Percentiles rank a stretch among this genome's conserved stretches.
phyloP scores from a whole-genome alignment of 2,113 vertebrate species.

The Candoia aspera region DNA sequence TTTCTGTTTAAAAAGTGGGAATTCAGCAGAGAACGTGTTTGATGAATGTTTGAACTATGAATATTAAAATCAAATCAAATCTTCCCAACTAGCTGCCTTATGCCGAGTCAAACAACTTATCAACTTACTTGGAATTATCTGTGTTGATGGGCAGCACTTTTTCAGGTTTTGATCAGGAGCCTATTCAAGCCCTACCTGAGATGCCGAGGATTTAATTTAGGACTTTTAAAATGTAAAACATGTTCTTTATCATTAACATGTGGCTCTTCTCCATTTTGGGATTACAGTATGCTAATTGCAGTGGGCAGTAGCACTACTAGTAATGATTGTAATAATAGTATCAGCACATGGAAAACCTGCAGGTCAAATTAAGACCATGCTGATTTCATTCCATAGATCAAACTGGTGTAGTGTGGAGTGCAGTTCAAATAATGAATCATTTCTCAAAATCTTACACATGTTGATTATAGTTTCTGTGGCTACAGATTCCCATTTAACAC shows the following conservation, averaged over 20 bases:
- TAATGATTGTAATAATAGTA: background rate
- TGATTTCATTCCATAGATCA: background rate
- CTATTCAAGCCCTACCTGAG: background rate
- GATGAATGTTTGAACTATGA: background rate
- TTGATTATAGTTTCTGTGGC: background rate
- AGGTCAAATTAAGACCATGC: background rate
- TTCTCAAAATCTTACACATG: background rate
- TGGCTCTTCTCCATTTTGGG: background rate
- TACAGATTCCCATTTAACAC: background rate
- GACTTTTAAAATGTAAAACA: background rate
- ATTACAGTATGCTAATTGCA: background rate
- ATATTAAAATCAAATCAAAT: conserved; percentile 4
- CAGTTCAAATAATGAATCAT: background rate
- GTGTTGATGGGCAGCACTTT: background rate
- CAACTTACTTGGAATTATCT: background rate
- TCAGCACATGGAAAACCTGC: background rate
- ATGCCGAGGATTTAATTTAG: background rate
- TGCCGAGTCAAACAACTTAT: background rate
- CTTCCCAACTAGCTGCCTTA: background rate
- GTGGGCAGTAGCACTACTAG: background rate
- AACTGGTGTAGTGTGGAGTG: background rate
- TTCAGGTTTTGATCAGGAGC: background rate
- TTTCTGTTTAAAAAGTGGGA: conserved; percentile 48
- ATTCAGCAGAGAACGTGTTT: conserved; percentile 31
- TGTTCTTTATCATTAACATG: background rate